These are phyloP conservation scores for Ichneumoninae sp. DNA, from an alignment of 2,888 invertebrate genomes.

Conservation along the genomic window DNA sequence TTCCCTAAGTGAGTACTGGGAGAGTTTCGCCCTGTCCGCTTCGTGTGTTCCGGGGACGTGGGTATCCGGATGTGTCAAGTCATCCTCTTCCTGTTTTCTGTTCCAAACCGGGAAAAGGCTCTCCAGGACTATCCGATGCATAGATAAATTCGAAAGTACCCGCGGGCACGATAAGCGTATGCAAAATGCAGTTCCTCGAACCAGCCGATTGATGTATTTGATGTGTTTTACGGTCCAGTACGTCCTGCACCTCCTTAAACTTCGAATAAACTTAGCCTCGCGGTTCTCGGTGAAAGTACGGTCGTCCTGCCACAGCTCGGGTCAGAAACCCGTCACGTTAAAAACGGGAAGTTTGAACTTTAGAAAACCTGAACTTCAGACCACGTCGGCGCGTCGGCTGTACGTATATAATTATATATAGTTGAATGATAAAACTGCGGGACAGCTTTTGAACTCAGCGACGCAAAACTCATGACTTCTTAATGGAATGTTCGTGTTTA, in stretches of 20 bases:
- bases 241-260: slow-evolving; percentile 42
- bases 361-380: slow-evolving; percentile 43
- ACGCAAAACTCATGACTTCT: background rate
- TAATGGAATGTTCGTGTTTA: slow-evolving; percentile 37
- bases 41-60: background rate
- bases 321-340: slow-evolving; percentile 8
- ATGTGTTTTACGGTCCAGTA: background rate
- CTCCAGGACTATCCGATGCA: slow-evolving; percentile 27
- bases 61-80: slow-evolving; percentile 29
- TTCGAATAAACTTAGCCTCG: slow-evolving; percentile 27
- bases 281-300: slow-evolving; percentile 47
- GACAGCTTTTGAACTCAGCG: slow-evolving; percentile 15
- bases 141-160: slow-evolving; percentile 60
- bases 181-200: slow-evolving; percentile 1
- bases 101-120: background rate
- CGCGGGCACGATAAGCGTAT: slow-evolving; percentile 1
- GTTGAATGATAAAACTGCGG: slow-evolving; percentile 7
- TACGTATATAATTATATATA: background rate
- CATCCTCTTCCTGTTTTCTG: slow-evolving; percentile 24
- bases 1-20: slow-evolving; percentile 10
- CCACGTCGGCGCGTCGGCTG: background rate
- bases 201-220: slow-evolving; percentile 20
- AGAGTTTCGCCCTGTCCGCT: background rate
- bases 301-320: slow-evolving; percentile 29
- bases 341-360: slow-evolving; percentile 44